These are phyloP conservation scores for Eurystomus gularis DNA, from an alignment of 2,113 vertebrate species.

Conservation along the genomic window DNA sequence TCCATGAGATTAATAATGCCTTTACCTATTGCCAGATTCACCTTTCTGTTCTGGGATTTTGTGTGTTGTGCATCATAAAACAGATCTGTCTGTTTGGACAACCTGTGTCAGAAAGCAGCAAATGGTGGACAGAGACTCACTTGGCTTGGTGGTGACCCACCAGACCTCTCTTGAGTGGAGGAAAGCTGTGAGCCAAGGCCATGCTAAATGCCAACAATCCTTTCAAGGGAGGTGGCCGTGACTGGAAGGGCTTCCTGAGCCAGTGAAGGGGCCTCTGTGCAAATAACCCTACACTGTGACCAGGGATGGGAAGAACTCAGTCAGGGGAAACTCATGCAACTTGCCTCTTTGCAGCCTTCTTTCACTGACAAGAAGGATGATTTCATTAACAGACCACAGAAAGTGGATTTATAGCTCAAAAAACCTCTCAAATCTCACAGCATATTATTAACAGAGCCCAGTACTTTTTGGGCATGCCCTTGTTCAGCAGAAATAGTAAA, in stretches of 20 bases:
- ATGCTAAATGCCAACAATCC: accelerated
- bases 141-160: accelerated
- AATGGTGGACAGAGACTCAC: neutral
- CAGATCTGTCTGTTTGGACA: neutral
- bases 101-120: accelerated
- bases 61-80: neutral
- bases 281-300: neutral
- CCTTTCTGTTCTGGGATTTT: neutral
- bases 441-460: neutral
- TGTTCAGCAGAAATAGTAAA: constrained; percentile 1
- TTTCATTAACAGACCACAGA: neutral
- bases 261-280: neutral
- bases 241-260: neutral
- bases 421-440: neutral
- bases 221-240: neutral
- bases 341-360: neutral
- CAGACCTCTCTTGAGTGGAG: neutral
- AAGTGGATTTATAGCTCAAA: neutral
- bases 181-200: neutral
- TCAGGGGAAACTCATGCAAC: neutral
- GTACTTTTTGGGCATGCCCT: neutral
- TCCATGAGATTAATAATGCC: neutral
- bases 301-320: neutral
- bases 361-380: neutral
- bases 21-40: neutral